Conservation (phyloP, 2,113 vertebrate species). For the Scatophagus argus region DNA sequence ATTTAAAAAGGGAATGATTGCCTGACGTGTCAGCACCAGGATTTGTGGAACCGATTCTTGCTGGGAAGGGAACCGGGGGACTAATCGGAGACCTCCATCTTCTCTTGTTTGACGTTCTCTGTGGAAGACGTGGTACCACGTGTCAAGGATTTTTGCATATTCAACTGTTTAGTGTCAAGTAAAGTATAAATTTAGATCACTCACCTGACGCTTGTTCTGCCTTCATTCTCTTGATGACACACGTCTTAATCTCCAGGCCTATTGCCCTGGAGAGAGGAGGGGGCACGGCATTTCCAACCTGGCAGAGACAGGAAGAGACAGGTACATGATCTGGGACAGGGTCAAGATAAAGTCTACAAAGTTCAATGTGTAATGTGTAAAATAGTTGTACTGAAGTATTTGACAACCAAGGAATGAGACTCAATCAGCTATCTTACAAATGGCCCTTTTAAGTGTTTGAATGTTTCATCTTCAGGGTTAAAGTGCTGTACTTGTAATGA, state of each 20-base stretch:
- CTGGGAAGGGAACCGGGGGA: background rate
- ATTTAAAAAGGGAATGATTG: conserved; percentile 58
- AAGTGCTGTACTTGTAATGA: no score
- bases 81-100: conserved; percentile 84
- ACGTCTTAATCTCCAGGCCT: conserved; percentile 90
- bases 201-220: conserved; percentile 86
- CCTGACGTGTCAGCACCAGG: conserved; percentile 25
- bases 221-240: conserved; percentile 84
- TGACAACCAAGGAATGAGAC: no score
- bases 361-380: no score
- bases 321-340: background rate
- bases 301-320: background rate
- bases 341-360: background rate
- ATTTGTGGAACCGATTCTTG: conserved; percentile 43
- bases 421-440: no score
- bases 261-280: conserved; percentile 95
- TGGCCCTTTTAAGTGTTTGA: no score
- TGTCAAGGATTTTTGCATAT: background rate
- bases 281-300: conserved; percentile 96
- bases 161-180: background rate
- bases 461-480: no score
- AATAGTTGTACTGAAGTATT: no score
- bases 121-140: background rate
- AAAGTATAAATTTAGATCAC: rapidly evolving
- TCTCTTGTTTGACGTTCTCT: conserved; percentile 86